phyloP scores from a whole-genome alignment of 2,113 vertebrate genomes.

The Aptenodytes patagonicus region DNA sequence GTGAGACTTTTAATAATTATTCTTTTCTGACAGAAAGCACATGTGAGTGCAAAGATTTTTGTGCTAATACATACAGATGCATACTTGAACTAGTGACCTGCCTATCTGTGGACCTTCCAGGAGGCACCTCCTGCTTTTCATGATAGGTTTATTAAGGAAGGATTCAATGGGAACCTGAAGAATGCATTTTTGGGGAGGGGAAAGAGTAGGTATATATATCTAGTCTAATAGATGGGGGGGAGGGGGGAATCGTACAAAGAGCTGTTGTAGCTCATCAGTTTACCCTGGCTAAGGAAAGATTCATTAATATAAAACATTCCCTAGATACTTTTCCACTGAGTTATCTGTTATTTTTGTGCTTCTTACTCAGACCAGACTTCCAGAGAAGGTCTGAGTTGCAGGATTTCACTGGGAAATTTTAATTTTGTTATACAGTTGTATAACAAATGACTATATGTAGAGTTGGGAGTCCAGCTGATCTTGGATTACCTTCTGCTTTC shows the following conservation, averaged over 20 bases:
- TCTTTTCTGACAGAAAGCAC: not conserved
- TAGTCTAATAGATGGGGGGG: not conserved
- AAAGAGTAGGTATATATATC: not conserved
- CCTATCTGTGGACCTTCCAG: not conserved
- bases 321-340: not conserved
- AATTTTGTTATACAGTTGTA: not conserved
- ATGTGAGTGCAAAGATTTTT: not conserved
- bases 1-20: not conserved
- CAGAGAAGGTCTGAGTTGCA: not conserved
- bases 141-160: not conserved
- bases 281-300: not conserved
- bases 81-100: not conserved
- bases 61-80: not conserved
- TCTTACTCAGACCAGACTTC: not conserved
- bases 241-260: not conserved
- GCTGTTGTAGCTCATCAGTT: not conserved
- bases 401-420: not conserved
- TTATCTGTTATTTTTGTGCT: not conserved
- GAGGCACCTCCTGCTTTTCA: not conserved
- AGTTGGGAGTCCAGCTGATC: not conserved
- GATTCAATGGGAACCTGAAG: not conserved
- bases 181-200: not conserved
- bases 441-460: not conserved
- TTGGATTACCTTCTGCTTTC: not conserved
- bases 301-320: not conserved